phyloP scores from a whole-genome alignment of 2,113 vertebrate species.

The Podarcis raffonei region DNA sequence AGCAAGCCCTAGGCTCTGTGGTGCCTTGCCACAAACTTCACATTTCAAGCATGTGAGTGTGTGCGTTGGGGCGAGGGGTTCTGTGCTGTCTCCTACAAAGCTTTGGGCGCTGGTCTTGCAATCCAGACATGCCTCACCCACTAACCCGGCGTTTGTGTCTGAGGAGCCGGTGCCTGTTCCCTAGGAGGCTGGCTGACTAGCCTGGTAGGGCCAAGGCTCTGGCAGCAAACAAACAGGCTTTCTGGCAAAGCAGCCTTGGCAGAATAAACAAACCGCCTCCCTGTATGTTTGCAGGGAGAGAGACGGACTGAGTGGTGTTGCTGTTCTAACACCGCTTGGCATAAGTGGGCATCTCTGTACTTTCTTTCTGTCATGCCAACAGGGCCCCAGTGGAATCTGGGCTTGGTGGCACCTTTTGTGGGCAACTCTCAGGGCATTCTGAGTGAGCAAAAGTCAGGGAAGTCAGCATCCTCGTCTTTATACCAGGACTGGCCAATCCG shows the following conservation, averaged over 20 bases:
- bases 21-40: too few relatives aligned
- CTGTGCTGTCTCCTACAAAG: background rate
- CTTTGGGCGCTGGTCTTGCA: background rate
- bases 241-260: fast-evolving
- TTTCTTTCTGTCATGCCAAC: background rate
- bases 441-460: too few relatives aligned
- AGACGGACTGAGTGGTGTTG: background rate
- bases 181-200: fast-evolving
- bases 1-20: too few relatives aligned
- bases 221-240: fast-evolving
- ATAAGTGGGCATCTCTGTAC: background rate
- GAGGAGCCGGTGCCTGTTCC: too few relatives aligned
- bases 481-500: too few relatives aligned
- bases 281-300: background rate
- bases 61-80: too few relatives aligned
- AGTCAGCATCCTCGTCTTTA: too few relatives aligned
- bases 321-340: background rate
- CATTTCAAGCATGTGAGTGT: too few relatives aligned
- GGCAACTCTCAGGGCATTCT: too few relatives aligned
- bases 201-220: fast-evolving
- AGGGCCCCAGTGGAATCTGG: too few relatives aligned
- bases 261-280: background rate
- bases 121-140: background rate
- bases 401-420: too few relatives aligned
- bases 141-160: too few relatives aligned